Percentiles rank a stretch among this genome's conserved stretches.
Conservation (phyloP, 2,888 invertebrate genomes). For the Spicauda simplicius region DNA sequence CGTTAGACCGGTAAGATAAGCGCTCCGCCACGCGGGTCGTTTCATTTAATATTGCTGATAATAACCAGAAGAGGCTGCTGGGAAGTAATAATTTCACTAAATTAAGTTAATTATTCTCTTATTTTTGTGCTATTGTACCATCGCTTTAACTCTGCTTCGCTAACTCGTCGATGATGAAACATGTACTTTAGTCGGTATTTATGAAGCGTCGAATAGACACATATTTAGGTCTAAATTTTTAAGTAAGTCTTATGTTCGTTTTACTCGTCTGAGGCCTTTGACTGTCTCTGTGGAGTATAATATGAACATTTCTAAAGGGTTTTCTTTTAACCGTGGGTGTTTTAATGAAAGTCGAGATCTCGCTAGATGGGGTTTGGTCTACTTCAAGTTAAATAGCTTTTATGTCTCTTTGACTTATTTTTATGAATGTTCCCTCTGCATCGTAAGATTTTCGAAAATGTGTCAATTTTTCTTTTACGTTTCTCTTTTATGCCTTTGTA, state of each 20-base stretch:
- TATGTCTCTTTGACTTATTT: background rate
- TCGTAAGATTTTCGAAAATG: background rate
- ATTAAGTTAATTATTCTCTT: too few relatives aligned
- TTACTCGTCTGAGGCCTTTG: conserved; percentile 15
- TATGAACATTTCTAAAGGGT: conserved; percentile 19
- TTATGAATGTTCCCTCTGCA: background rate
- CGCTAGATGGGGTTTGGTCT: conserved; percentile 10
- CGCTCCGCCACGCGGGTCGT: too few relatives aligned
- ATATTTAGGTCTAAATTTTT: conserved; percentile 49
- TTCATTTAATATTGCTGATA: too few relatives aligned
- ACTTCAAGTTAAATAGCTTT: background rate
- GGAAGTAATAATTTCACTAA: too few relatives aligned
- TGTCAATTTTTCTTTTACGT: too few relatives aligned
- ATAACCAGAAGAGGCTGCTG: too few relatives aligned
- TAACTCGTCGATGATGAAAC: background rate
- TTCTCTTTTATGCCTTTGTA: too few relatives aligned
- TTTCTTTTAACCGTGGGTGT: conserved; percentile 21
- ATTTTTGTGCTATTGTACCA: too few relatives aligned
- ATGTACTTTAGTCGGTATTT: conserved; percentile 31
- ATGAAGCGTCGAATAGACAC: conserved; percentile 38
- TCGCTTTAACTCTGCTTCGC: too few relatives aligned
- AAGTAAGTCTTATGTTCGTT: conserved; percentile 33
- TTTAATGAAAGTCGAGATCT: conserved; percentile 27
- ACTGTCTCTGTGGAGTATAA: conserved; percentile 18
- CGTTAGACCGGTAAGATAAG: too few relatives aligned